phyloP scores from a whole-genome alignment of 1,140 invertebrate genomes.

The Phortica variegata region DNA sequence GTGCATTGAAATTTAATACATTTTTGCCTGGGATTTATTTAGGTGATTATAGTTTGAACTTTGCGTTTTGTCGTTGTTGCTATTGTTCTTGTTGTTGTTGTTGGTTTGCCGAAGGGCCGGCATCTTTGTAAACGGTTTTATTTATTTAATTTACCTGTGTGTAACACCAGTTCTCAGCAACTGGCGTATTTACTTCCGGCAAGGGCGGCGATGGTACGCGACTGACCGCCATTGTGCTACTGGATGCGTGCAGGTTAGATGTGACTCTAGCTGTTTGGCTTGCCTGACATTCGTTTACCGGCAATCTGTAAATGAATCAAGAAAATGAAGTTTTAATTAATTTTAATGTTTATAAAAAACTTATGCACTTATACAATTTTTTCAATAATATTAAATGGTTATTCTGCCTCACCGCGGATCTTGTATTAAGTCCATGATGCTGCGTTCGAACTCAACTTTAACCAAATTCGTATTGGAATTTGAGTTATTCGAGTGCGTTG shows the following conservation, averaged over 20 bases:
- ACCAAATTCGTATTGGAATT: constrained; percentile 38
- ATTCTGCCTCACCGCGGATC: constrained; percentile 37
- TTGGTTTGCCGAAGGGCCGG: too few relatives aligned
- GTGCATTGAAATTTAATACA: too few relatives aligned
- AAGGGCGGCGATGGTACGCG: constrained; percentile 86
- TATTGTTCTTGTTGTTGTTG: too few relatives aligned
- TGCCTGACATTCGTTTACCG: constrained; percentile 83
- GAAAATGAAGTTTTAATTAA: not conserved
- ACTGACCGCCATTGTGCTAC: constrained; percentile 84
- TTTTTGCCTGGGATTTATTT: too few relatives aligned
- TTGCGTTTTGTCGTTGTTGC: too few relatives aligned
- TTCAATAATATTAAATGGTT: not conserved
- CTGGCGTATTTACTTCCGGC: constrained; percentile 88
- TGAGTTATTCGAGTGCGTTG: constrained; percentile 26
- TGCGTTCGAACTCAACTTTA: constrained; percentile 54
- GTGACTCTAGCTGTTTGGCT: constrained; percentile 76
- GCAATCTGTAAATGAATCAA: constrained; percentile 65
- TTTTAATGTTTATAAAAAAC: not conserved
- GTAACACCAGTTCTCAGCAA: constrained; percentile 95
- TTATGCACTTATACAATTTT: too few relatives aligned
- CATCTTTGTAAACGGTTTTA: too few relatives aligned
- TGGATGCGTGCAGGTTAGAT: constrained; percentile 71
- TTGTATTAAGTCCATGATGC: constrained; percentile 53
- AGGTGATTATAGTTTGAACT: too few relatives aligned
- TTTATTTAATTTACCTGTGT: constrained; percentile 73